Base-by-base conservation (phyloP, 2,113 vertebrate genomes). In the Periophthalmodon schlosseri region DNA sequence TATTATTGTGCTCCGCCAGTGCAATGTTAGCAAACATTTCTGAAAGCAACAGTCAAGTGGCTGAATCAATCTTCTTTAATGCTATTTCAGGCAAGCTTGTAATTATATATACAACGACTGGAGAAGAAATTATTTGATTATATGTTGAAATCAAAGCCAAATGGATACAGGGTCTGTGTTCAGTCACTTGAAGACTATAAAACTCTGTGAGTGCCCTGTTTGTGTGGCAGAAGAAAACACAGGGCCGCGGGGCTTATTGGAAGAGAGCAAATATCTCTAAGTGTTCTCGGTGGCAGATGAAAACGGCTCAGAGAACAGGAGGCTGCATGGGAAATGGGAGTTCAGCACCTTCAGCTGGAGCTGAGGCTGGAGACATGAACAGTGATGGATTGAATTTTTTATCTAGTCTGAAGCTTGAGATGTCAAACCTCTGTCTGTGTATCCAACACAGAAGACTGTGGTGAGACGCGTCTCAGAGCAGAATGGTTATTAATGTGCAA, bases 221-320 rank as follows among this genome's bases (percentile, higher is more conserved):
- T 69, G 66, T 65, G 71, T 63, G 60, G 21, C 44, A 56, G 69
- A 2, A 6, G 76, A 76, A 68, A 75, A 69, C 56, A 34, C 58
- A 54, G 12, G 82, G 82, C 82, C 47, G 2, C 65, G 78, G 87
- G 82, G 79, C 70, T 76, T 15, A 77, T 77, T 76, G 82, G 68
- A 75, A 82, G 67, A 84, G 79, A 86, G 76, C 79, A 88, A 84
- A 81, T 81, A 76, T 69, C 84, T 84, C 81, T 84, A 88, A 88
- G 80, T 88, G 87, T 81, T 82, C 78, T 85, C 83, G 83, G 81
- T 80, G 24, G 11, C n/a, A 77, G 80, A 88, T 76, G 75, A 85
- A 81, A 83, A 64, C 57, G 84, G 21, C 84, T 80, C 79, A 66
- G 68, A 83, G 69, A 69, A 81, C 76, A 86, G 16, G 34, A 70